phyloP scores from a whole-genome alignment of 2,113 vertebrate species.

The cat (Felis catus) region DNA sequence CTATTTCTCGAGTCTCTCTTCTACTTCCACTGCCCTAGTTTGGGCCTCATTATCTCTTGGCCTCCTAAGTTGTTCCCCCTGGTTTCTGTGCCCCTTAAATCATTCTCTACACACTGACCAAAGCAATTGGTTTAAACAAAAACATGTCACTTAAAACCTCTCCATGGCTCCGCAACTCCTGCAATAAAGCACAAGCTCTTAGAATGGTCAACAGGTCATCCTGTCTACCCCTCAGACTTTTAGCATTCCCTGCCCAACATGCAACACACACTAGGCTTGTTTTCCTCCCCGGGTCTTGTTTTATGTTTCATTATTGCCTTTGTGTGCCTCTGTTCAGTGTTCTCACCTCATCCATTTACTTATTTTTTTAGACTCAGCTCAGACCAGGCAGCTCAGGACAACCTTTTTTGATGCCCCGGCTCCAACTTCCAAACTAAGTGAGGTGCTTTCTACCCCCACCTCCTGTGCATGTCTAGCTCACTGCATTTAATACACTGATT shows the following conservation, averaged over 20 bases:
- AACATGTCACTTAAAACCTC: neutral
- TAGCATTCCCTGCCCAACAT: neutral
- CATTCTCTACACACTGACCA: neutral
- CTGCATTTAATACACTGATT: neutral
- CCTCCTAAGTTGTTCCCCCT: neutral
- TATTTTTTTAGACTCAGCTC: neutral
- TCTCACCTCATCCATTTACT: neutral
- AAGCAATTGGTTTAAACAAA: neutral
- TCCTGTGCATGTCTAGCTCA: neutral
- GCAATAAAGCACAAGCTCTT: neutral
- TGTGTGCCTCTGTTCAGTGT: neutral
- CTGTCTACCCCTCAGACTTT: neutral
- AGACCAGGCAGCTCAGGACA: neutral
- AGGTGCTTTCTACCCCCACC: neutral
- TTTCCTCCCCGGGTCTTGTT: neutral
- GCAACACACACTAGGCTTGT: neutral
- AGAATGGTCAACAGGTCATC: neutral
- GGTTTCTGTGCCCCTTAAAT: neutral
- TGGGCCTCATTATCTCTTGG: neutral
- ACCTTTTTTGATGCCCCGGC: neutral
- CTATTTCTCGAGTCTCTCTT: neutral
- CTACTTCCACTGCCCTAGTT: neutral
- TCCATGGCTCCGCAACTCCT: neutral
- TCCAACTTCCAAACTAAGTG: neutral
- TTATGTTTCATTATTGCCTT: neutral